Evolutionary conservation across 2,888 invertebrate species (phyloP).

Genomic region (Tenthredo amoena): DNA sequence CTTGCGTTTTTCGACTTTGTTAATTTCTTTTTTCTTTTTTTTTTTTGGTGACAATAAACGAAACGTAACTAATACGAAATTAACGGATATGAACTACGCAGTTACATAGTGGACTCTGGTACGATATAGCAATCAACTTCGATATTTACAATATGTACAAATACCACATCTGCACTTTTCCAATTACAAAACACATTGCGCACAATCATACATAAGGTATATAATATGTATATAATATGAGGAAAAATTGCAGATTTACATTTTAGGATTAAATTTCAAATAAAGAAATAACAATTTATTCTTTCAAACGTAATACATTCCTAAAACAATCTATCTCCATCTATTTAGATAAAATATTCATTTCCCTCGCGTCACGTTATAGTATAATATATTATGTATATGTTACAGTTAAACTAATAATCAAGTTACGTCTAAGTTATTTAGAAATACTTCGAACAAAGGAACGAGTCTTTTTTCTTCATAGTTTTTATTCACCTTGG

Average conservation of each 20-base stretch:
- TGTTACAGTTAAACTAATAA: not conserved
- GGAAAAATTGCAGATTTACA: conserved; percentile 12
- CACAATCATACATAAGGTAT: conserved; percentile 1
- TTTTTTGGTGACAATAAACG: not conserved
- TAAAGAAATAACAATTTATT: not conserved
- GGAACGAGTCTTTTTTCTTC: not conserved
- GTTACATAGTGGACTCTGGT: conserved; percentile 40
- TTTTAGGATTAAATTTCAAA: not conserved
- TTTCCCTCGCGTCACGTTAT: not conserved
- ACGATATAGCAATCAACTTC: conserved; percentile 18
- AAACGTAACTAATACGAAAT: conserved; percentile 11
- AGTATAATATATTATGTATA: not conserved
- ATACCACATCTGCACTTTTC: not conserved
- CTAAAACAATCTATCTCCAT: not conserved
- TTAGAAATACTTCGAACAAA: not conserved
- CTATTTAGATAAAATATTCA: conserved; percentile 18
- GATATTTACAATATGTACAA: conserved; percentile 53
- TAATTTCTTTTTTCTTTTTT: not conserved
- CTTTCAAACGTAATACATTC: not conserved
- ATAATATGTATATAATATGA: not conserved
- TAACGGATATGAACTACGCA: conserved; percentile 8
- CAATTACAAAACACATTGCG: conserved; percentile 35
- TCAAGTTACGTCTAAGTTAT: not conserved
- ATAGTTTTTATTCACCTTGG: not conserved
- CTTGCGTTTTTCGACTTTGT: not conserved